Conservation (phyloP, 2,797 vertebrate genomes). For the Gallirallus australis region DNA sequence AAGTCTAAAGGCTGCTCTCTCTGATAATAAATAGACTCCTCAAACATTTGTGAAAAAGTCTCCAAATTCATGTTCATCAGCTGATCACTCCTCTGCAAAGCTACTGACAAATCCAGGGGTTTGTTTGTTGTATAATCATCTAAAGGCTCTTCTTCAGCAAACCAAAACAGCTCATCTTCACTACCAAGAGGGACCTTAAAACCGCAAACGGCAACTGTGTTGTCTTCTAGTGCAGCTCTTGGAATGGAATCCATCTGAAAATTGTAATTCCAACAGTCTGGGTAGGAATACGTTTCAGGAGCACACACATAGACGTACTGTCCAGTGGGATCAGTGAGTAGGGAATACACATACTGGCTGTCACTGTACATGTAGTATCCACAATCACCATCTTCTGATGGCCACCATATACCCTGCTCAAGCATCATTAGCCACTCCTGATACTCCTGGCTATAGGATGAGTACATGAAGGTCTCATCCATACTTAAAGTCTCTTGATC, state of each 20-base stretch:
- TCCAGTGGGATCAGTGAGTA: constrained; percentile 92
- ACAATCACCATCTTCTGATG: constrained; percentile 92
- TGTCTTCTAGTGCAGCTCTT: constrained; percentile 82
- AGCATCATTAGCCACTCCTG: constrained; percentile 92
- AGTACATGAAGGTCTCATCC: constrained; percentile 80
- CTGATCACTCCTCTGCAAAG: constrained; percentile 88
- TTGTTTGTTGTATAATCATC: constrained; percentile 83
- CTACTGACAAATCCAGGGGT: constrained; percentile 92
- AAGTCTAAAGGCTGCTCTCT: constrained; percentile 86
- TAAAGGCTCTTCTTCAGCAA: constrained; percentile 82
- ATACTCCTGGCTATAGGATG: constrained; percentile 88
- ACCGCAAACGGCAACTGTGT: constrained; percentile 87
- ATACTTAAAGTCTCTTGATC: constrained; percentile 76
- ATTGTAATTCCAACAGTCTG: constrained; percentile 79
- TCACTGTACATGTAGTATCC: constrained; percentile 96
- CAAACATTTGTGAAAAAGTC: constrained; percentile 90
- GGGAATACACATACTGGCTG: constrained; percentile 91
- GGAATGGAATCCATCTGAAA: constrained; percentile 77
- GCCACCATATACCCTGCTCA: constrained; percentile 95
- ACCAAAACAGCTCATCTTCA: constrained; percentile 90
- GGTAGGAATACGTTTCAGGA: constrained; percentile 79
- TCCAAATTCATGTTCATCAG: constrained; percentile 92
- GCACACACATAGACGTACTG: constrained; percentile 91
- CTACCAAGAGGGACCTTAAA: constrained; percentile 92
- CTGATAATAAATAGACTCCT: constrained; percentile 87